Conservation (phyloP, 1,140 invertebrate genomes). For the Dryas iulia region DNA sequence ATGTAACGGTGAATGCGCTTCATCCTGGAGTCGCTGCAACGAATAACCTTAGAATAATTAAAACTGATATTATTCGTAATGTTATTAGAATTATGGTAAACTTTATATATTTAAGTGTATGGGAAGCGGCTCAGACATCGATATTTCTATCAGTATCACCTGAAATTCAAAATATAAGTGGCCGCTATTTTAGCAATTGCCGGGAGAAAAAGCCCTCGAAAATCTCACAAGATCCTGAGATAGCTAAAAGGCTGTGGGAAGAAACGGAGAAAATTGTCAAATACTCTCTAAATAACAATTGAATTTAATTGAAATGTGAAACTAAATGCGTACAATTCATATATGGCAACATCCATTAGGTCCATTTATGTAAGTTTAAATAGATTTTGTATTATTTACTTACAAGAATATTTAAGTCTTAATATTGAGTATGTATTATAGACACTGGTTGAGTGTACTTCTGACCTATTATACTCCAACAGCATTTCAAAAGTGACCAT, state of each 20-base stretch:
- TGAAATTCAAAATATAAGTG: conserved; percentile 78
- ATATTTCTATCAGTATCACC: conserved; percentile 81
- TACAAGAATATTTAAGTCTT: no score
- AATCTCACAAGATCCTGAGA: conserved; percentile 59
- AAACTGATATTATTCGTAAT: conserved; percentile 51
- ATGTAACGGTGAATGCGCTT: conserved; percentile 91
- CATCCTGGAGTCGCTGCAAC: conserved; percentile 95
- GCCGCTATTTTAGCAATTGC: conserved; percentile 83
- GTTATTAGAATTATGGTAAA: conserved; percentile 50
- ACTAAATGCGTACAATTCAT: neutral
- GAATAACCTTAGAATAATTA: conserved; percentile 90
- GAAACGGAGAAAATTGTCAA: conserved; percentile 74
- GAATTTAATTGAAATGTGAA: neutral
- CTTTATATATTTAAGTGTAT: conserved; percentile 69
- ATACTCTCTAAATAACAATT: conserved; percentile 32
- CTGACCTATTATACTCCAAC: neutral
- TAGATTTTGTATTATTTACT: neutral
- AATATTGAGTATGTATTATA: neutral
- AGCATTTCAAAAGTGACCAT: neutral
- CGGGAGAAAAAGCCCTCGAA: conserved; percentile 59
- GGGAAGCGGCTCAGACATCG: conserved; percentile 82
- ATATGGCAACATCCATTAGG: neutral
- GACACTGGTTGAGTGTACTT: neutral
- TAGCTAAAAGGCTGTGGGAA: conserved; percentile 72
- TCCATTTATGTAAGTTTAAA: no score